phyloP scores from a whole-genome alignment of 1,140 invertebrate species.

The Drosophila takahashii region DNA sequence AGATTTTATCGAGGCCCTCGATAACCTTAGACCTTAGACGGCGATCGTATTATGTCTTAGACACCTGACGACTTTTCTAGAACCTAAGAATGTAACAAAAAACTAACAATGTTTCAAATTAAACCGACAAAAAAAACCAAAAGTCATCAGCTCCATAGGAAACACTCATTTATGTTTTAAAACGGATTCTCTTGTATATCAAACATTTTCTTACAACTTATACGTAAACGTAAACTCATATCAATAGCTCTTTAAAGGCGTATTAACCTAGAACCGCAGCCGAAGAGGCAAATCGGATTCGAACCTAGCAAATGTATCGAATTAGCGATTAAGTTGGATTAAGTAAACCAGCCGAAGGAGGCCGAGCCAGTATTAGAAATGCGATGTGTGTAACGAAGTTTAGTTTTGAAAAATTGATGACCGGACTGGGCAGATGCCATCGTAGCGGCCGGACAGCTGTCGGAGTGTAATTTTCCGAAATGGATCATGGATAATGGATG shows the following conservation, averaged over 20 bases:
- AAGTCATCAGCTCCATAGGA: constrained; percentile 32
- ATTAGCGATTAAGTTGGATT: constrained; percentile 65
- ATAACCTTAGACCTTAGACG: constrained; percentile 42
- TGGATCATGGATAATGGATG: constrained; percentile 72
- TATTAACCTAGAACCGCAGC: constrained; percentile 40
- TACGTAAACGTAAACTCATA: constrained; percentile 62
- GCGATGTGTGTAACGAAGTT: constrained; percentile 25
- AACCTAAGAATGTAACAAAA: constrained; percentile 40
- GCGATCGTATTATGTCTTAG: constrained; percentile 51
- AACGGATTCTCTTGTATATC: constrained; percentile 36
- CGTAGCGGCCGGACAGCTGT: constrained; percentile 49
- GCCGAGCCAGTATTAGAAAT: constrained; percentile 33
- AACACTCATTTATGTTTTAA: constrained; percentile 32
- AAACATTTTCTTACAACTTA: constrained; percentile 28
- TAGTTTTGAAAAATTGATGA: constrained; percentile 40
- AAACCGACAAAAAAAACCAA: background rate
- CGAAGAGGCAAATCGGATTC: constrained; percentile 38
- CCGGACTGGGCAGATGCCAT: constrained; percentile 28
- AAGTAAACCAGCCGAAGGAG: constrained; percentile 16
- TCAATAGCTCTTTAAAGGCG: constrained; percentile 66
- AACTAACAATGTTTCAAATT: constrained; percentile 18
- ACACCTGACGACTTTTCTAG: constrained; percentile 39
- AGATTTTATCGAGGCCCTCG: constrained; percentile 45
- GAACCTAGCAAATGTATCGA: constrained; percentile 60
- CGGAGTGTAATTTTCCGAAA: constrained; percentile 65